Percentiles rank a stretch among this genome's conserved stretches.
Evolutionary conservation across 1,140 invertebrate genomes (phyloP).

Genomic region (Cotesia glomerata): DNA sequence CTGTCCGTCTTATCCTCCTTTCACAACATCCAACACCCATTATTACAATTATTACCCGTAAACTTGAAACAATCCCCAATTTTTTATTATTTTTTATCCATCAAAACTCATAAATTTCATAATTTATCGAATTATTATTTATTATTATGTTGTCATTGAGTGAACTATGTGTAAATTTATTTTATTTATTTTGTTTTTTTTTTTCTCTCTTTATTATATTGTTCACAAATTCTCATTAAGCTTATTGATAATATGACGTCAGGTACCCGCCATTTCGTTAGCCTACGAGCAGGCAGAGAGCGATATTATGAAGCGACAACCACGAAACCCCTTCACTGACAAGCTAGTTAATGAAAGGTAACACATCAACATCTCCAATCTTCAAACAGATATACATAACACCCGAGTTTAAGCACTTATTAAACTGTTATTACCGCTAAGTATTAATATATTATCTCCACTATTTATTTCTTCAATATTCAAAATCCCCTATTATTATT

Average conservation of each 20-base stretch:
- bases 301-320: slow-evolving; percentile 99
- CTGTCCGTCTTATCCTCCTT: too few species aligned
- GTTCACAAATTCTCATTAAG: slow-evolving; percentile 51
- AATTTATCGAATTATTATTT: too few species aligned
- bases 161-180: neutral
- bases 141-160: neutral
- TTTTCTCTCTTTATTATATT: slow-evolving; percentile 20
- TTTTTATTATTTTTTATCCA: too few species aligned
- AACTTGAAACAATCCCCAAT: too few species aligned
- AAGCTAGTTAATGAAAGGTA: slow-evolving; percentile 87
- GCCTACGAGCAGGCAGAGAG: slow-evolving; percentile 99
- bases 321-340: slow-evolving; percentile 88
- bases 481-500: too few species aligned
- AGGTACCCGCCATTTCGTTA: slow-evolving; percentile 99
- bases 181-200: slow-evolving; percentile 12
- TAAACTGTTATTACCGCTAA: neutral
- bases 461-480: too few species aligned
- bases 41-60: too few species aligned
- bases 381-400: slow-evolving; percentile 10
- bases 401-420: neutral
- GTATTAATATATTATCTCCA: neutral
- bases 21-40: too few species aligned
- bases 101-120: too few species aligned
- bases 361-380: slow-evolving; percentile 55
- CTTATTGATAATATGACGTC: slow-evolving; percentile 62